phyloP scores from a whole-genome alignment of 2,888 invertebrate genomes.

The Caenorhabditis macrosperma region DNA sequence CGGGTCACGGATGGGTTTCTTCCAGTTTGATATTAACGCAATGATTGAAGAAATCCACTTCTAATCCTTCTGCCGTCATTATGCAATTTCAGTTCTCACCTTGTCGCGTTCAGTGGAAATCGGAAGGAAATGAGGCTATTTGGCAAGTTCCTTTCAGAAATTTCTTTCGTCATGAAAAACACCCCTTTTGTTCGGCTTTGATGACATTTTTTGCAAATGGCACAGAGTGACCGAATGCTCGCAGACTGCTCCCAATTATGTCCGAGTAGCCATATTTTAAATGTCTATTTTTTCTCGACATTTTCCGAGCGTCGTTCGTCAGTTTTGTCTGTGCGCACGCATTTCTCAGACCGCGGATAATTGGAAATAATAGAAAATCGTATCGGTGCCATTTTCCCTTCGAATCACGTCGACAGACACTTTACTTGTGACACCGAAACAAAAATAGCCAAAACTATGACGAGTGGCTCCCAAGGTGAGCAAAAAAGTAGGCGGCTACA shows the following conservation, averaged over 20 bases:
- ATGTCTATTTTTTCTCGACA: neutral
- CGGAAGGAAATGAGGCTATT: constrained; percentile 8
- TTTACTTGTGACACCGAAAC: constrained; percentile 20
- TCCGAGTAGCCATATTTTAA: neutral
- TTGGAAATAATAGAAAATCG: no score
- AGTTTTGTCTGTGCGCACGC: neutral
- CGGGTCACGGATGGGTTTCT: neutral
- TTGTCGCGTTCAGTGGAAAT: neutral
- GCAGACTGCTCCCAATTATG: constrained; percentile 14
- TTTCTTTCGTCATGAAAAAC: constrained; percentile 1
- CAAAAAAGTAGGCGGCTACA: constrained; percentile 31
- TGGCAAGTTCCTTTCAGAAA: constrained; percentile 6
- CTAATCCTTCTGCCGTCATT: neutral
- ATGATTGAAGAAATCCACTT: no score
- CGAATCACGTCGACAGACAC: no score
- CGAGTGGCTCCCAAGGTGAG: constrained; percentile 18
- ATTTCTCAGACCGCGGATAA: neutral
- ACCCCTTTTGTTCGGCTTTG: neutral
- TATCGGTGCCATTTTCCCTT: no score
- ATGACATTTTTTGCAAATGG: neutral
- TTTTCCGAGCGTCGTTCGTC: neutral
- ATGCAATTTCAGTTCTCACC: neutral
- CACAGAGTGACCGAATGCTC: neutral
- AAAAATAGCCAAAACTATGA: constrained; percentile 26
- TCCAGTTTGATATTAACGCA: neutral